phyloP scores from a whole-genome alignment of 2,797 vertebrate genomes.

The Pelochelys cantorii region DNA sequence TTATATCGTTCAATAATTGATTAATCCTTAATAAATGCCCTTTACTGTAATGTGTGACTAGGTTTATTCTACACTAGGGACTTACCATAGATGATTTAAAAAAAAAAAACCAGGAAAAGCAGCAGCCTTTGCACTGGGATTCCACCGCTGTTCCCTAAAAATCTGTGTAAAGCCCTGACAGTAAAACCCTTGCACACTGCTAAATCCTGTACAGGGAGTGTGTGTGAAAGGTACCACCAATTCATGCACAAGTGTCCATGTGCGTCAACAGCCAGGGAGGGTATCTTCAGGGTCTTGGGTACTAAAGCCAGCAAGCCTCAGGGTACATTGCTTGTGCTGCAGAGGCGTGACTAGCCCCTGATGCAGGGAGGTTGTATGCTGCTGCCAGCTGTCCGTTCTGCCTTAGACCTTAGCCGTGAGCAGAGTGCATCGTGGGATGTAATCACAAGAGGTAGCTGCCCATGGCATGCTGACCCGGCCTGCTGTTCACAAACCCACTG shows the following conservation, averaged over 20 bases:
- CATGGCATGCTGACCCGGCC: not conserved
- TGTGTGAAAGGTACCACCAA: not conserved
- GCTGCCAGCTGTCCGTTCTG: not conserved
- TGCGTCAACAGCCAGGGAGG: too few species aligned
- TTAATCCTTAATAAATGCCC: not conserved
- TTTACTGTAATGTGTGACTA: not conserved
- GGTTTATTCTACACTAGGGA: not conserved
- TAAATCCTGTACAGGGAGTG: not conserved
- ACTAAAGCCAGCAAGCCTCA: not conserved
- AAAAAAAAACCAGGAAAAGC: not conserved
- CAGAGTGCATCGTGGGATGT: too few species aligned
- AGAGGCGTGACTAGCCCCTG: fast-evolving
- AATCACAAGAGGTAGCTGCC: too few species aligned
- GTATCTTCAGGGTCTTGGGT: too few species aligned
- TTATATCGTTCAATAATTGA: not conserved
- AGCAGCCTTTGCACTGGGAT: not conserved
- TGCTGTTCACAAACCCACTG: not conserved
- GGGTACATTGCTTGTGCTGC: not conserved
- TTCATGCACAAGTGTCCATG: not conserved
- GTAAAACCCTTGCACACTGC: not conserved
- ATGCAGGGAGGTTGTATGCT: not conserved
- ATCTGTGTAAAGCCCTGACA: not conserved
- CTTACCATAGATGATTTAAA: not conserved
- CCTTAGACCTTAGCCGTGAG: too few species aligned
- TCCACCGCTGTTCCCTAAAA: too few species aligned